Evolutionary conservation across 2,888 invertebrate species (phyloP), one percentile per base, ranked within the genome.

Genomic region (Clivina fossor): DNA sequence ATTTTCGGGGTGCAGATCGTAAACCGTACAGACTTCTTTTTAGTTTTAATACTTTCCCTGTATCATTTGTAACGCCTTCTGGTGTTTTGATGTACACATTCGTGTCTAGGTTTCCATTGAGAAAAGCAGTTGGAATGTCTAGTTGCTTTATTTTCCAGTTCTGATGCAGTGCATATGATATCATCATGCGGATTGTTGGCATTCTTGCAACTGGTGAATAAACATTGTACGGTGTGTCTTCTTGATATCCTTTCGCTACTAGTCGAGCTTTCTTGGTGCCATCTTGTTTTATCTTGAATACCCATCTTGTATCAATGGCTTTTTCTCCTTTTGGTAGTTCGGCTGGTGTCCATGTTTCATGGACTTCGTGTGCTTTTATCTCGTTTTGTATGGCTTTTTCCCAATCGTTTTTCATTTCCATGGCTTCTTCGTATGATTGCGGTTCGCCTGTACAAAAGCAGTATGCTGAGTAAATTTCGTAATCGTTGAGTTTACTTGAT

Each of bases 251-350:
- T n/a, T n/a, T n/a, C n/a, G n/a, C n/a, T 5, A 65, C 62, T 37
- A 65, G 19, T 43, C 61, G 46, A 8, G 62, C 63, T 26, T 63
- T 65, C 22, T 49, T 48, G 5, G 41, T 40, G n/a, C 56, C 49
- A 18, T 48, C 41, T 53, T 60, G 26, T 41, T 62, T 60, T 8
- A 40, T 61, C 43, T 49, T 59, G 46, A 62, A 63, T 11, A 63
- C 33, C 59, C 64, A 62, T 55, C 40, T 60, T 32, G 62, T 59
- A 19, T 62, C 56, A n/a, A 63, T 62, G 20, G 61, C 44, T 44
- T 54, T 58, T 16, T 56, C 40, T 11, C 30, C 49, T 48, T 58
- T 28, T 32, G 61, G 59, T 59, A 60, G 37, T 20, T 57, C 19
- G 15, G 49, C 48, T 37, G 20, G 35, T 33, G 37, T 18, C 47